Evolutionary conservation across 2,113 vertebrate genomes (phyloP).

Genomic region (Hippocampus mohnikei): DNA sequence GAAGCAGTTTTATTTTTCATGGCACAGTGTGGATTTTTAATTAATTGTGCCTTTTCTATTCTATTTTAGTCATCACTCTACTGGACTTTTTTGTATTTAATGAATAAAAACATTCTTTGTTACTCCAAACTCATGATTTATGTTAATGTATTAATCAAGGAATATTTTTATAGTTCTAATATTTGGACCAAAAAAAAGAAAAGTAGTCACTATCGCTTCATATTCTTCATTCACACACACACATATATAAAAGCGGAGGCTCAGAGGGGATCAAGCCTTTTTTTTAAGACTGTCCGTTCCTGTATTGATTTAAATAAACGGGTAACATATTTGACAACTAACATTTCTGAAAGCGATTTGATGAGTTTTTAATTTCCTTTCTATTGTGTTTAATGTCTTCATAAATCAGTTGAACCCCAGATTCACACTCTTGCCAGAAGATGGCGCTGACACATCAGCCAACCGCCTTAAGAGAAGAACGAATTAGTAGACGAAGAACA

Average conservation of each 20-base stretch:
- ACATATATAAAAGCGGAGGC: no score
- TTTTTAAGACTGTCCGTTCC: neutral
- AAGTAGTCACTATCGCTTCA: neutral
- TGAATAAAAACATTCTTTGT: slow-evolving; percentile 65
- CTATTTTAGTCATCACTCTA: slow-evolving; percentile 64
- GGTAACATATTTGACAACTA: neutral
- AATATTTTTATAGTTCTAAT: neutral
- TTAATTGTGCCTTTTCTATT: slow-evolving; percentile 73
- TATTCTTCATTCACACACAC: no score
- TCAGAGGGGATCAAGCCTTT: neutral
- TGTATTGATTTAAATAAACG: neutral
- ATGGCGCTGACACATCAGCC: neutral
- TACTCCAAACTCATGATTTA: slow-evolving; percentile 23
- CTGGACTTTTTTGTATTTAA: slow-evolving; percentile 71
- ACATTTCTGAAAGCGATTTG: no score
- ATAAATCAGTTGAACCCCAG: neutral
- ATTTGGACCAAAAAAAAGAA: neutral
- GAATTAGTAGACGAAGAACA: neutral
- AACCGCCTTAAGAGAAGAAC: neutral
- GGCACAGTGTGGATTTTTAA: slow-evolving; percentile 56
- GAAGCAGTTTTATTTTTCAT: slow-evolving; percentile 62
- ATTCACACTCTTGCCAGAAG: neutral
- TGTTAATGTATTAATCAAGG: neutral
- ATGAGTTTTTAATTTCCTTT: neutral
- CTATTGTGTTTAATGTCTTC: neutral